phyloP scores from a whole-genome alignment of 1,140 invertebrate genomes.

The Polypedilum pembai region DNA sequence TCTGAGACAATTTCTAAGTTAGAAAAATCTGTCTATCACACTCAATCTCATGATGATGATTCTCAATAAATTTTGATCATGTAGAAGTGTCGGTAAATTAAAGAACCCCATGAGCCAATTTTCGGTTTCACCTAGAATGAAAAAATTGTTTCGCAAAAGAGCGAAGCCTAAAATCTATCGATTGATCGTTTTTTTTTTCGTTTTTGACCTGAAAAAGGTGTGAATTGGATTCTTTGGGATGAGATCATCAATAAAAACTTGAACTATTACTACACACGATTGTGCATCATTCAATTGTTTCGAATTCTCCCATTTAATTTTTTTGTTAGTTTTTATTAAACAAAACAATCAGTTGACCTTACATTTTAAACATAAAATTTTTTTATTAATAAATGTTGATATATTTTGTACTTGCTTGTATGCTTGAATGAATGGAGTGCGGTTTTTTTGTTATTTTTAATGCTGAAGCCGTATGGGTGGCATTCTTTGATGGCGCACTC shows the following conservation, averaged over 20 bases:
- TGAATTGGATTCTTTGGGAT: not conserved
- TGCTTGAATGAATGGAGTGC: not conserved
- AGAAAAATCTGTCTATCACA: not conserved
- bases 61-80: not conserved
- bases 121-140: not conserved
- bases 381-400: not conserved
- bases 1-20: not conserved
- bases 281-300: too few relatives aligned
- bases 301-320: too few relatives aligned
- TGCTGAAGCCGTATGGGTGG: not conserved
- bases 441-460: not conserved
- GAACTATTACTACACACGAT: too few relatives aligned
- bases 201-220: constrained; percentile 16
- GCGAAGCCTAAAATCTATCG: not conserved
- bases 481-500: not conserved
- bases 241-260: not conserved
- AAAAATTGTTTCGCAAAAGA: not conserved
- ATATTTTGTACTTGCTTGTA: not conserved
- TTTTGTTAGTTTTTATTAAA: too few relatives aligned
- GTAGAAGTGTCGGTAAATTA: not conserved
- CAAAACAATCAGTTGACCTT: too few relatives aligned
- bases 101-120: not conserved
- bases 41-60: not conserved
- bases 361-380: too few relatives aligned
- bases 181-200: not conserved